Conservation (phyloP, 1,140 invertebrate species). For the Cherax quadricarinatus region DNA sequence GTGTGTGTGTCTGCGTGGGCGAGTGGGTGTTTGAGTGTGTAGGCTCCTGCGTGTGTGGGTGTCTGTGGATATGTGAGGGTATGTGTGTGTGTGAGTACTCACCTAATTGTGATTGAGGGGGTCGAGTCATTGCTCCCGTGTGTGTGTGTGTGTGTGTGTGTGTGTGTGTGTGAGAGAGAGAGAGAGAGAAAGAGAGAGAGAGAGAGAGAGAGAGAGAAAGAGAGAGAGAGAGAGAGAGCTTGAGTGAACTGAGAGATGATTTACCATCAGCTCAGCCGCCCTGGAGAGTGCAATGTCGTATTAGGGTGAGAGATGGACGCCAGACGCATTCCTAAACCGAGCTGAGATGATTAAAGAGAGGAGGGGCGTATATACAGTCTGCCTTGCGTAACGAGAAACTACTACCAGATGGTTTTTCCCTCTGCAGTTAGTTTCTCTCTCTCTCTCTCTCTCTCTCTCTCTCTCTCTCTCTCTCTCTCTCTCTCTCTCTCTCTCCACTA, state of each 20-base stretch:
- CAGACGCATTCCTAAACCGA: slow-evolving; percentile 18
- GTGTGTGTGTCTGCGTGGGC: too few species aligned
- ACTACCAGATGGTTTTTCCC: not conserved
- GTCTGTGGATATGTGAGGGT: too few species aligned
- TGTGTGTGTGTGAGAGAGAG: too few species aligned
- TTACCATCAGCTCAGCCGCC: not conserved
- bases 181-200: too few species aligned
- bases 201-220: not conserved
- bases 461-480: not conserved
- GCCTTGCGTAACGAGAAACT: not conserved
- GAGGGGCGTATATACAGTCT: not conserved
- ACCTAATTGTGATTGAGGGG: too few species aligned
- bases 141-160: too few species aligned
- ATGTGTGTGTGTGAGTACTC: too few species aligned
- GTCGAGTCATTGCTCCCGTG: too few species aligned
- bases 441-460: not conserved
- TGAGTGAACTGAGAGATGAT: not conserved
- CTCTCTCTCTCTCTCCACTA: not conserved
- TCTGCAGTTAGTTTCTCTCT: not conserved
- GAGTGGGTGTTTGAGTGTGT: too few species aligned
- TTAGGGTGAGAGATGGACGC: slow-evolving; percentile 12
- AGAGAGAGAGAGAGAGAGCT: not conserved
- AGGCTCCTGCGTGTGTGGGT: too few species aligned
- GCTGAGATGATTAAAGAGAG: slow-evolving; percentile 25
- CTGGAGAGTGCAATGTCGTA: not conserved